Conservation (phyloP, 2,888 invertebrate species). For the Microplitis deprimator region DNA sequence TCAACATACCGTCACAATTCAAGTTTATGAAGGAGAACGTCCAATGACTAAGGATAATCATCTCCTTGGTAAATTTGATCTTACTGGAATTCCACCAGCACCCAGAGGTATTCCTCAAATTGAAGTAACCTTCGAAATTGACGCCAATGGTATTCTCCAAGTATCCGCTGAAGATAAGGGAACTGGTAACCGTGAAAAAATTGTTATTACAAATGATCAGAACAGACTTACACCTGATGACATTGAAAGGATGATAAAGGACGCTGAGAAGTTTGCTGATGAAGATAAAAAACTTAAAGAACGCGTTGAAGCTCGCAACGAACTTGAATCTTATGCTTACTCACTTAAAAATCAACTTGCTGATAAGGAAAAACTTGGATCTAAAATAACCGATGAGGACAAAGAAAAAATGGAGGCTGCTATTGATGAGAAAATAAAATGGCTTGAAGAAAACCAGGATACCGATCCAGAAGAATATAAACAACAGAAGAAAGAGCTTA, state of each 20-base stretch:
- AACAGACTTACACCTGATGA: slow-evolving; percentile 97
- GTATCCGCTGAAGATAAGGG: slow-evolving; percentile 99
- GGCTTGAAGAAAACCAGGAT: slow-evolving; percentile 96
- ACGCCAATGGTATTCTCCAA: slow-evolving; percentile 94
- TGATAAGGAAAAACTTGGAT: slow-evolving; percentile 97
- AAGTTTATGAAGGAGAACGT: slow-evolving; percentile 98
- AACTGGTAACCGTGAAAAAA: slow-evolving; percentile 98
- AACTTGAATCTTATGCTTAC: slow-evolving; percentile 97
- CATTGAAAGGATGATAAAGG: slow-evolving; percentile 99
- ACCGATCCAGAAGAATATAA: slow-evolving; percentile 93
- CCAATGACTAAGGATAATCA: slow-evolving; percentile 99
- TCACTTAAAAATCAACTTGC: slow-evolving; percentile 96
- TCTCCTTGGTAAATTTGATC: slow-evolving; percentile 96
- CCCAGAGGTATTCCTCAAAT: slow-evolving; percentile 95
- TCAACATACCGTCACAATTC: slow-evolving; percentile 98
- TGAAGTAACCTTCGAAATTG: slow-evolving; percentile 95
- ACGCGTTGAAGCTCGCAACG: slow-evolving; percentile 95
- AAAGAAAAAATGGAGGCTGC: slow-evolving; percentile 95
- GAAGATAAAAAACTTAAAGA: slow-evolving; percentile 98
- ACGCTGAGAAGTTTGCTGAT: slow-evolving; percentile 98
- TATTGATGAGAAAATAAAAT: slow-evolving; percentile 97
- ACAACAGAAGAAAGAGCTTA: slow-evolving; percentile 94
- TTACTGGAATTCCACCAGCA: slow-evolving; percentile 96
- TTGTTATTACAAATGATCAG: slow-evolving; percentile 98
- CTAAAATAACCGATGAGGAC: slow-evolving; percentile 90